These are phyloP conservation scores for Ondatra zibethicus DNA, from an alignment of 2,113 vertebrate genomes.

Conservation along the genomic window DNA sequence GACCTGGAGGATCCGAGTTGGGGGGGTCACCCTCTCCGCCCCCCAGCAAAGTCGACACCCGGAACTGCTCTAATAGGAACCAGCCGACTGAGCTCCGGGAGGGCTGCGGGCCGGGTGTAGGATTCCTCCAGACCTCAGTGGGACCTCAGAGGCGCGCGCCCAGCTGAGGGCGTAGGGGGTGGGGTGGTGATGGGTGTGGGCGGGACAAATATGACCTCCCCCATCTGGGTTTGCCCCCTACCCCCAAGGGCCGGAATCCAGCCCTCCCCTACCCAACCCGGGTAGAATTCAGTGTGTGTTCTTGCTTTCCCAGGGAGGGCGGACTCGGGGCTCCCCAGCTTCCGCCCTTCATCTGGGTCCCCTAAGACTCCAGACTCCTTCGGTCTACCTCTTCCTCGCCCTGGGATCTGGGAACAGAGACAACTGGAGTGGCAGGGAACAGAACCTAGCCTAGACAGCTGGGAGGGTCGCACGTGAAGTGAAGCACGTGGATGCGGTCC, in stretches of 20 bases:
- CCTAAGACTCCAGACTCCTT: neutral
- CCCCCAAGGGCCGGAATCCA: neutral
- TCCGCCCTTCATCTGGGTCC: neutral
- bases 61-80: slow-evolving; percentile 47
- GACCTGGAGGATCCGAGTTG: slow-evolving; percentile 68
- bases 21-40: slow-evolving; percentile 31
- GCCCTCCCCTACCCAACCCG: neutral
- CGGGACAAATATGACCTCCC: neutral
- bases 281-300: neutral
- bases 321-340: neutral
- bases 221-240: fast-evolving
- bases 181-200: neutral
- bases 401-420: neutral
- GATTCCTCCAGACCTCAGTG: neutral
- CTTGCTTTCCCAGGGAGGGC: neutral
- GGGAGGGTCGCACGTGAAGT: neutral
- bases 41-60: slow-evolving; percentile 61
- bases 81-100: neutral
- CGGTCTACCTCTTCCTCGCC: neutral
- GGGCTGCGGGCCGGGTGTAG: neutral
- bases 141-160: neutral
- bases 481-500: neutral
- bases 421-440: neutral
- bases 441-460: neutral
- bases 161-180: neutral